Evolutionary conservation across 2,888 invertebrate genomes (phyloP).

Genomic region (Cancer borealis): DNA sequence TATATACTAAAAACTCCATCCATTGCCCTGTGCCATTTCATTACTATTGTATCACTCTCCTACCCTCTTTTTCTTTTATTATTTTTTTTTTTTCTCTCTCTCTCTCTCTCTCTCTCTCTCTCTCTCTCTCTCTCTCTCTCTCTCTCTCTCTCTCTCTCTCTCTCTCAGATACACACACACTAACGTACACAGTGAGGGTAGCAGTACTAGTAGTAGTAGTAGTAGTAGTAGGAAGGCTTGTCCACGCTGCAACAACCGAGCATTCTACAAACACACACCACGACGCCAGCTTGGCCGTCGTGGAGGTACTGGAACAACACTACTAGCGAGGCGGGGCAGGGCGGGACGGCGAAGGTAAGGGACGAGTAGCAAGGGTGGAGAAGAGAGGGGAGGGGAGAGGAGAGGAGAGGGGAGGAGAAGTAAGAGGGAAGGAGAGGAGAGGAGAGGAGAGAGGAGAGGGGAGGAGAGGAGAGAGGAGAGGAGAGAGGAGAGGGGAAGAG

Average conservation of each 20-base stretch:
- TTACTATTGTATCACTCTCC: background rate
- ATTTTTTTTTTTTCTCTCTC: conserved; percentile 12
- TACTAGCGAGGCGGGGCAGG: background rate
- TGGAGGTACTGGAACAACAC: background rate
- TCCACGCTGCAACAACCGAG: background rate
- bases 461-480: background rate
- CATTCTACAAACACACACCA: background rate
- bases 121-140: conserved; percentile 43
- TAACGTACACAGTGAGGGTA: background rate
- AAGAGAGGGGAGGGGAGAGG: background rate
- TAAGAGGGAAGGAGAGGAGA: background rate
- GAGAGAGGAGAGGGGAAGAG: background rate
- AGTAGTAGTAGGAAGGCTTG: background rate
- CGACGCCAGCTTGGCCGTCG: background rate
- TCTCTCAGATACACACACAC: background rate
- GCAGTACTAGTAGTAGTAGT: conserved; percentile 20
- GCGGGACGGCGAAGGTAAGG: background rate
- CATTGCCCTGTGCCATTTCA: background rate
- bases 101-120: conserved; percentile 55
- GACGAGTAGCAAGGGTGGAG: background rate
- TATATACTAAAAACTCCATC: background rate
- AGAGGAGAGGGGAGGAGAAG: background rate
- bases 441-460: background rate
- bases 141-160: conserved; percentile 54
- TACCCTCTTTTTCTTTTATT: background rate